phyloP scores from a whole-genome alignment of 1,140 invertebrate genomes.

The Leptinotarsa undecemlineata region DNA sequence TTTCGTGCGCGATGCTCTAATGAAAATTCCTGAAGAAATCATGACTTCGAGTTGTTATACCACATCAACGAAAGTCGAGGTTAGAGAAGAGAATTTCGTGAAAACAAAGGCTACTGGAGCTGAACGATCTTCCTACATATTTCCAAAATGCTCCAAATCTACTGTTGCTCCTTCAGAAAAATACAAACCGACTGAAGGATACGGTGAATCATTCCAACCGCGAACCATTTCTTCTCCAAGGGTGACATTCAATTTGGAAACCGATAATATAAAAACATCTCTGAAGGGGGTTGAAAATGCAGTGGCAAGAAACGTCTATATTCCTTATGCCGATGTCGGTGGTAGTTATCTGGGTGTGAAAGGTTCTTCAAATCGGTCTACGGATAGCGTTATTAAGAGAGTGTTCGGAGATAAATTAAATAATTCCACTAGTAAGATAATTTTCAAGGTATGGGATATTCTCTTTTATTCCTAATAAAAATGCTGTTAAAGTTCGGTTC shows the following conservation, averaged over 20 bases:
- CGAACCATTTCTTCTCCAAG: slow-evolving; percentile 23
- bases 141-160: slow-evolving; percentile 27
- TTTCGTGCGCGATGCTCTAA: slow-evolving; percentile 17
- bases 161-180: slow-evolving; percentile 31
- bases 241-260: background rate
- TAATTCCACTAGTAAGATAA: background rate
- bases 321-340: background rate
- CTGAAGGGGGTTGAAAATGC: slow-evolving; percentile 21
- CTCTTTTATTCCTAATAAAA: too few relatives aligned
- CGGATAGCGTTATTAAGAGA: background rate
- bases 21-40: slow-evolving; percentile 19
- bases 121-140: slow-evolving; percentile 13
- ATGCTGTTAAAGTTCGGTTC: too few relatives aligned
- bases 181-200: slow-evolving; percentile 22
- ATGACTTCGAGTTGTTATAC: slow-evolving; percentile 14
- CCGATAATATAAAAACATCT: slow-evolving; percentile 5
- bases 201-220: slow-evolving; percentile 26
- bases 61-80: slow-evolving; percentile 13
- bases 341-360: background rate
- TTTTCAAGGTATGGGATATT: background rate
- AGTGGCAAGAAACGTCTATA: background rate
- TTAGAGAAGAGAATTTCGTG: slow-evolving; percentile 6
- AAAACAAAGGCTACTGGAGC: slow-evolving; percentile 14
- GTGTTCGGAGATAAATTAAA: background rate
- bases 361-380: background rate